Base-by-base conservation (phyloP, 2,888 invertebrate species). In the Drosophila anceps region DNA sequence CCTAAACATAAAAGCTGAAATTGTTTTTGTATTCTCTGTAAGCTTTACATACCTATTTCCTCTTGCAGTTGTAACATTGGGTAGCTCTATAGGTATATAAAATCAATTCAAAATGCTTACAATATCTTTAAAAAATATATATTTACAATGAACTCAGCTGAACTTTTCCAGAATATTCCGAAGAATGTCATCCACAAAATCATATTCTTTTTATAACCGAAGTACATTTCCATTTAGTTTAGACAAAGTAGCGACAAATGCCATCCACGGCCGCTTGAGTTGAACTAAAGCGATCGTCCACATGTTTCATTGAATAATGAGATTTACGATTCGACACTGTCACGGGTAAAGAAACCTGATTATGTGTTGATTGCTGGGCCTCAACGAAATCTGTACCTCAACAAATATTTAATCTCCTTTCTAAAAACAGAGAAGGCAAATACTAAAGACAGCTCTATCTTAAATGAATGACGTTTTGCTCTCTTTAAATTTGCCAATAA, bases 11-110 rank as follows among this genome's bases (percentile, higher is more conserved):
- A 41, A 9, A 20, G 0, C 4, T 4, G 9, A 6, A 31, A 18
- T 35, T 44, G 0, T 2, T 0, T 15, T 15, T 44, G 3, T 0
- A 35, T 37, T 20, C n/a, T 37, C 35, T 24, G 5, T 3, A 15
- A 13, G 35, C 15, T 6, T 1, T 35, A 35, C 53, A 15, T 24
- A 37, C 53, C 53, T 6, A 53, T 15, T 0, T 37, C 15, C 24
- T 53, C 53, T 35, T 37, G 53, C 53, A 53, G 10, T 24, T 53
- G 15, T 24, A 53, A 15, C 53, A 53, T 10, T 10, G 53, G 20
- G 20, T 53, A 53, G 9, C 2, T 53, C 53, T 53, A 24, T 9
- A 2, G 6, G 18, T 29, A 10, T 1, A 8, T 10, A n/a, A 6
- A 13, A 6, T n/a, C 0, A 15, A 9, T 48, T n/a, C 5, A 1